Evolutionary conservation across 2,888 invertebrate genomes (phyloP), one percentile per base, ranked within the genome.

Genomic region (Folsomia manolachei): DNA sequence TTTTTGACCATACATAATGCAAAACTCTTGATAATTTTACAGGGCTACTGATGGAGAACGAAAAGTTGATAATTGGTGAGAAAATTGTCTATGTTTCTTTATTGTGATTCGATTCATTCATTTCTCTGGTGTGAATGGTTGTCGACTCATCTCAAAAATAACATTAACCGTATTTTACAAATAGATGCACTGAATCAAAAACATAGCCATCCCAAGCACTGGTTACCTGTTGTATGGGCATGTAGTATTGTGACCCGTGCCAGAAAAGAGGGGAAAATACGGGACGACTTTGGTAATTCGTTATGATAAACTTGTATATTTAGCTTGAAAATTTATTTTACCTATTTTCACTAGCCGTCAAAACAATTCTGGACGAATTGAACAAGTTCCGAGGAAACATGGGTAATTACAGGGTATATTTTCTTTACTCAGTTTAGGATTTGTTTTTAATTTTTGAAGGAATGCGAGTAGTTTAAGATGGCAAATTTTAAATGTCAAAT

Each of bases 201-300:
- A n/a, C 67, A 67, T 19, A 24, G 56, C 21, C 67, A 67, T 56
- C 67, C 67, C 9, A 67, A 67, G 19, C 67, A 67, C 26, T 67
- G 67, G 67, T 24, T 67, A 9, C 94, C 95, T 9, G 91, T 95
- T 76, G 93, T 94, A 14, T 95, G 95, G 95, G 94, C 94, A 0
- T 90, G 93, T 0, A 92, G 93, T 83, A 94, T 95, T 81, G 91
- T 94, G 73, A 94, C 94, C 0, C 86, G 94, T 77, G 94, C 94
- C 1, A 87, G 94, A n/a, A 94, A 93, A 82, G 94, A 94, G 84
- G 94, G 94, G 19, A 87, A 94, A 80, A 93, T 94, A 82, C 87
- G 93, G 74, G 94, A 94, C 81, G 95, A 96, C 84, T 95, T 94
- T 82, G n/a, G n/a, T n/a, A n/a, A n/a, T n/a, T n/a, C n/a, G n/a